Evolutionary conservation across 2,113 vertebrate genomes (phyloP), one percentile per base, ranked within the genome.

Genomic region (Cebidichthys violaceus): DNA sequence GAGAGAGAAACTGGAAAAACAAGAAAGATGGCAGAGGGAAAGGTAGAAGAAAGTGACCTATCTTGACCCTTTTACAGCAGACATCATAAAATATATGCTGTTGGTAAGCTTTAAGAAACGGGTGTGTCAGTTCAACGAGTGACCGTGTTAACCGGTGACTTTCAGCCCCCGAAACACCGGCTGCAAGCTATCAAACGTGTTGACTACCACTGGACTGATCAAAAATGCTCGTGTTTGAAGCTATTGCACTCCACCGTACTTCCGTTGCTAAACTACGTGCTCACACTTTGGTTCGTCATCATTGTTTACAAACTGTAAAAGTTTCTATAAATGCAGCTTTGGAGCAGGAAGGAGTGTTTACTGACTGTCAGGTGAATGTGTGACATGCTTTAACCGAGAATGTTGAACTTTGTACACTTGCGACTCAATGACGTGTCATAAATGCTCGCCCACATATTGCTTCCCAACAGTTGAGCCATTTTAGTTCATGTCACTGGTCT

Each of bases 401-500:
- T n/a, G 35, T 20, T 65, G 2, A 61, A 43, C 78, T 54, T 43
- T 60, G 52, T 69, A n/a, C 35, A 65, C 33, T 15, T 20, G 4
- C 45, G 15, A 22, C 37, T 77, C 11, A 20, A 9, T 20, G 13
- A n/a, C 67, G 2, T 35, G 17, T 43, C 62, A 55, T 66, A 52
- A 67, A 57, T 41, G 4, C 0, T 0, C 10, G 11, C 14, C 24
- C 31, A 52, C 52, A 2, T 18, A 22, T 74, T 43, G 14, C 47
- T 47, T 68, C 24, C 29, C 10, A 45, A 41, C 24, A 47, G n/a
- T 8, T 31, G 8, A 59, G 18, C 2, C 4, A 27, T 50, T 59
- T 81, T 17, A 54, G 45, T 76, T 50, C n/a, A 24, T 24, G 29
- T 31, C 54, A 9, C 35, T 31, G 67, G 35, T 31, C 59, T 68